Conservation (phyloP, 2,113 vertebrate genomes). For the Gavia stellata region DNA sequence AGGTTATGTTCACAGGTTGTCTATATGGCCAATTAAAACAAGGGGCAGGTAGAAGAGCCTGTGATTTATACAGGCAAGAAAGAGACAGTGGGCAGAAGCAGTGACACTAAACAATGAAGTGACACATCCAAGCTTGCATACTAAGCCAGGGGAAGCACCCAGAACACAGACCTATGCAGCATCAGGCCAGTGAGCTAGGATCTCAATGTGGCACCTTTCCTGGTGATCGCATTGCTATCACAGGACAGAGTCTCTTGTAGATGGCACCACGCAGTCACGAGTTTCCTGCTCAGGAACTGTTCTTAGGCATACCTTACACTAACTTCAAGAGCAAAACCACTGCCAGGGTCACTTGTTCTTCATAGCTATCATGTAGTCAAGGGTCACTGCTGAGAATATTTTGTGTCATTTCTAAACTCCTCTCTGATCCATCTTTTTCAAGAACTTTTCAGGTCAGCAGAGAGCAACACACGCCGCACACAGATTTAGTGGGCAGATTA, state of each 20-base stretch:
- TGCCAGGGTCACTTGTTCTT: not conserved
- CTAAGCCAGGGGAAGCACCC: not conserved
- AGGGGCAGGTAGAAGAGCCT: not conserved
- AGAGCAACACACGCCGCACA: not conserved
- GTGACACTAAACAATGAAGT: not conserved
- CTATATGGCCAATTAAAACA: not conserved
- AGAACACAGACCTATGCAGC: not conserved
- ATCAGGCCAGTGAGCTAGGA: not conserved
- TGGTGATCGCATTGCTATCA: not conserved
- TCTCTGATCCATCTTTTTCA: not conserved
- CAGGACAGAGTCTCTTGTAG: not conserved
- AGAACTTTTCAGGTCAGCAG: slow-evolving; percentile 29
- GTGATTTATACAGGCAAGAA: not conserved
- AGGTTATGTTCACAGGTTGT: not conserved
- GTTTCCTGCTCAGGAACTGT: not conserved
- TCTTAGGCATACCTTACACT: not conserved
- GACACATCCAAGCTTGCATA: not conserved
- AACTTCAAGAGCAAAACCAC: not conserved
- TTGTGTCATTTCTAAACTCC: not conserved
- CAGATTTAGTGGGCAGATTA: slow-evolving; percentile 45
- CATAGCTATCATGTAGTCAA: not conserved
- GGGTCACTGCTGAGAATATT: not conserved
- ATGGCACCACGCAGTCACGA: not conserved
- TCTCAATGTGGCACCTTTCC: not conserved
- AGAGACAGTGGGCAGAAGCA: not conserved